These are phyloP conservation scores for Notiomystis cincta DNA, from an alignment of 2,113 vertebrate genomes.

Conservation along the genomic window DNA sequence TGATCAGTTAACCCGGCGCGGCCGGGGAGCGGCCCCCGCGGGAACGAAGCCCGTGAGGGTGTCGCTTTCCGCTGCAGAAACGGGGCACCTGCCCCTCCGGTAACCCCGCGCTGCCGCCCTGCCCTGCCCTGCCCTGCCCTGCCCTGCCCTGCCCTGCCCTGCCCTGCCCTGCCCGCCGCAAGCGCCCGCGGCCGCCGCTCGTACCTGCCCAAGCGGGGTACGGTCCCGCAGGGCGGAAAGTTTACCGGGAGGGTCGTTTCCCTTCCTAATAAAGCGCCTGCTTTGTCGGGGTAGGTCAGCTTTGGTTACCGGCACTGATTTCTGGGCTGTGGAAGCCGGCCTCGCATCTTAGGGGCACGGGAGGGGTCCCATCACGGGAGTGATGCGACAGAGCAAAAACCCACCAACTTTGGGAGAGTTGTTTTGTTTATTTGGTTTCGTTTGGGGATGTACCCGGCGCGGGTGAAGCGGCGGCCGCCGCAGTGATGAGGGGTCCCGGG, in stretches of 20 bases:
- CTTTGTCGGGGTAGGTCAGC: neutral
- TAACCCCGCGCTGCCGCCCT: slow-evolving; percentile 39
- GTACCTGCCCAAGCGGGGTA: neutral
- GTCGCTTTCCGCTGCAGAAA: slow-evolving; percentile 29
- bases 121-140: too few relatives aligned
- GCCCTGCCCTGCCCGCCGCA: neutral
- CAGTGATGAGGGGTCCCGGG: neutral
- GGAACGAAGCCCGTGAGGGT: neutral
- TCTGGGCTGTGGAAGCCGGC: neutral
- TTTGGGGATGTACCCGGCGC: neutral
- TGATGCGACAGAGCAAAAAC: neutral
- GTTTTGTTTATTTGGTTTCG: neutral
- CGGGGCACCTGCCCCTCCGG: slow-evolving; percentile 39
- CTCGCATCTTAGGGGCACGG: neutral
- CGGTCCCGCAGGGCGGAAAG: neutral
- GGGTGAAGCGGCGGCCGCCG: neutral
- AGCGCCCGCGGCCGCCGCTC: neutral
- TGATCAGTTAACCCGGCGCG: neutral
- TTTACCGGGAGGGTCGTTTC: neutral
- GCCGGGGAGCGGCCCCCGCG: neutral
- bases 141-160: slow-evolving; percentile 4
- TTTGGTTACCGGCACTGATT: neutral
- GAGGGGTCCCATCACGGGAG: neutral
- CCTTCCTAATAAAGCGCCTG: neutral
- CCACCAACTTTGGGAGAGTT: neutral